Evolutionary conservation across 2,888 invertebrate species (phyloP), one percentile per base, ranked within the genome.

Genomic region (Lymantria dispar): DNA sequence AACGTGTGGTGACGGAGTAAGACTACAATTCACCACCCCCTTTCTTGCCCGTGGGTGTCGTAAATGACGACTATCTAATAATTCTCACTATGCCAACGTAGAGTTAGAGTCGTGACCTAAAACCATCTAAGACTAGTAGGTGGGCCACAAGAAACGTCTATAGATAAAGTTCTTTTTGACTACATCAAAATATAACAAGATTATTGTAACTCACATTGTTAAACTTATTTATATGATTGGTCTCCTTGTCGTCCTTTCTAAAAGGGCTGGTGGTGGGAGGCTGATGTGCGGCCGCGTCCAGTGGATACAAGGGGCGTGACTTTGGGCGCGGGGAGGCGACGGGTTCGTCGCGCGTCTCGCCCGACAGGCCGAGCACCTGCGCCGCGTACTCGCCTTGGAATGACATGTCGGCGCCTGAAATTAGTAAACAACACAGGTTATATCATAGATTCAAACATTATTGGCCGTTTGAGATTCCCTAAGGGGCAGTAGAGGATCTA

Each of bases 301-400:
- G 63, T 10, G 75, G 65, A 62, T 55, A 65, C 12, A 50, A 61
- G n/a, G 68, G 68, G 60, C 68, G 76, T 45, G 75, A 81, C 54
- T 72, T 51, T 64, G 76, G 65, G 44, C 74, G 71, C 61, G 73
- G 70, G 50, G 73, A 62, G 54, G 66, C 51, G 58, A 68, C 56
- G 50, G 68, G 31, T 58, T 69, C 68, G 62, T 70, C 77, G 67
- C 73, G 84, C 67, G 54, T 56, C 54, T 95, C 95, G 50, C 94
- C 93, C 61, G 94, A 94, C 46, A 96, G 86, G 0, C 96, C 96
- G 52, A 97, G 92, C 68, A 98, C 94, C 78, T 97, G 97, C 22
- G 98, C 96, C 46, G 97, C 98, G 87, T 98, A 98, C 85, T 98
- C 98, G 47, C 97, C 97, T 80, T 97, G 97, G 64, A 97, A 93